A percentile compares a stretch with the other conserved stretches of the same genome.
These are phyloP conservation scores for Falco concolor DNA, from an alignment of 2,797 vertebrate species.

Conservation along the genomic window DNA sequence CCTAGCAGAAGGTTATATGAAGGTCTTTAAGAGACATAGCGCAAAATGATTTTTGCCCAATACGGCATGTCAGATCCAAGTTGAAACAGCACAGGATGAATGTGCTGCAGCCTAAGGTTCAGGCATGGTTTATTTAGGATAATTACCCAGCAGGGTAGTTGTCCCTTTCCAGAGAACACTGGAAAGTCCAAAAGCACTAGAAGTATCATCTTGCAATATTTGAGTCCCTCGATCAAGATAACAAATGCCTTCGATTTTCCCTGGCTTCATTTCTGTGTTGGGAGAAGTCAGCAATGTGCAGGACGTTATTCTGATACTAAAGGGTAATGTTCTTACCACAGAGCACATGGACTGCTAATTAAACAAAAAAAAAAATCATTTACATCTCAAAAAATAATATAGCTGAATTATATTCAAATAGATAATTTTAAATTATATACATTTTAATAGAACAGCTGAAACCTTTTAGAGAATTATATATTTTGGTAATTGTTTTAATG, in stretches of 20 bases:
- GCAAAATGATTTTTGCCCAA: neutral
- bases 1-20: neutral
- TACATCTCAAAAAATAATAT: neutral
- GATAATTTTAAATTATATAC: too few relatives aligned
- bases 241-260: neutral
- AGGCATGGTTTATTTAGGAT: neutral
- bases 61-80: neutral
- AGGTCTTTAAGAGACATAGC: neutral
- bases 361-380: neutral
- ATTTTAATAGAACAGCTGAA: neutral
- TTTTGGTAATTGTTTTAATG: neutral
- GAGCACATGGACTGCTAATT: neutral
- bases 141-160: neutral
- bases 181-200: neutral
- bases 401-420: neutral
- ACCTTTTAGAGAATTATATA: neutral
- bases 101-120: neutral
- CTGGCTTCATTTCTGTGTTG: neutral
- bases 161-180: neutral
- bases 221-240: neutral
- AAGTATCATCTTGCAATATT: neutral
- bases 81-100: neutral
- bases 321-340: neutral
- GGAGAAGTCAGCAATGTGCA: neutral
- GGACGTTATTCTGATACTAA: neutral